Conservation (phyloP, 2,113 vertebrate species). For the Oplegnathus fasciatus region DNA sequence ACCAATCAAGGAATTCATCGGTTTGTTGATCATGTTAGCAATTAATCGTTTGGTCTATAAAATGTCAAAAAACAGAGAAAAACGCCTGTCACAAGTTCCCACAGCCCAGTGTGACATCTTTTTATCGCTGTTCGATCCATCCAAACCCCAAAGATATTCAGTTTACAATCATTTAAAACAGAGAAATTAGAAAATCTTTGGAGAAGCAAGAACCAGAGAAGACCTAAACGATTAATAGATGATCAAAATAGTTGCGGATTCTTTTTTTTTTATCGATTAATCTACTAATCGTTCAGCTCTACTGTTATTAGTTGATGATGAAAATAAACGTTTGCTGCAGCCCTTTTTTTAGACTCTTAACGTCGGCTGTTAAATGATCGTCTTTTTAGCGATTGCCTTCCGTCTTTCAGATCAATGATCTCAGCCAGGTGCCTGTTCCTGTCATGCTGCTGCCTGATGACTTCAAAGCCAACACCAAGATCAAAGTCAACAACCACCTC, state of each 20-base stretch:
- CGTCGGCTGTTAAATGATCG: not conserved
- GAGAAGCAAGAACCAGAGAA: not conserved
- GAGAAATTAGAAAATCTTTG: not conserved
- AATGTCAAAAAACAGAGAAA: not conserved
- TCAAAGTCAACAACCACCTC: slow-evolving; percentile 97
- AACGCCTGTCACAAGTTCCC: not conserved
- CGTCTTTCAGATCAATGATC: slow-evolving; percentile 89
- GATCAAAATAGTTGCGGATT: not conserved
- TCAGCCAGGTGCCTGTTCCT: slow-evolving; percentile 93
- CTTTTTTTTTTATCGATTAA: not conserved
- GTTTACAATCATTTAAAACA: not conserved
- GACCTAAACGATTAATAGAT: not conserved
- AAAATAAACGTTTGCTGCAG: not conserved
- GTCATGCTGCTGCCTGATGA: slow-evolving; percentile 97
- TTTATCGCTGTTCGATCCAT: not conserved
- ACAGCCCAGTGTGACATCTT: not conserved
- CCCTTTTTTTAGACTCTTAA: not conserved
- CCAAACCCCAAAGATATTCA: not conserved
- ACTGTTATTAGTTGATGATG: not conserved
- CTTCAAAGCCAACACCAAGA: slow-evolving; percentile 96
- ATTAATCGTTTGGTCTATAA: not conserved
- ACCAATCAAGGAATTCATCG: not conserved
- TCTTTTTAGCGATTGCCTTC: not conserved
- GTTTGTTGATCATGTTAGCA: not conserved
- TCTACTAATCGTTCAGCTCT: not conserved